Base-by-base conservation (phyloP, 2,113 vertebrate species). In the Nesogale talazaci region DNA sequence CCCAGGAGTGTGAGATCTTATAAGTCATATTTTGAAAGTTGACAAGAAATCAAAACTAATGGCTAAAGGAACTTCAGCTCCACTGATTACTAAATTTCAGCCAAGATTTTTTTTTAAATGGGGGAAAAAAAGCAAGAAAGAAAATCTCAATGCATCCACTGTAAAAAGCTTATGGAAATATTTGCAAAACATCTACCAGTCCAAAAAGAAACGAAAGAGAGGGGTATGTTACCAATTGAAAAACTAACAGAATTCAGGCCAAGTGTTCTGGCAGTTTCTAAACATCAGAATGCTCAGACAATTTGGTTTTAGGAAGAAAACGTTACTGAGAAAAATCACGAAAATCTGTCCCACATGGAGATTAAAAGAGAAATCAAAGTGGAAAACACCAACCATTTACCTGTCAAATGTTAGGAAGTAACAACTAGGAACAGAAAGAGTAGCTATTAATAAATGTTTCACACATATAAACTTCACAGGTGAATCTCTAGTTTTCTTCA, bases 221-320 rank as follows among this genome's bases (percentile, higher is more conserved):
- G 27, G 38, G 69, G 40, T 93, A 94, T 95, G 92, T 78, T 95
- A 96, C 84, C 89, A 96, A 95, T 56, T 96, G 94, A 94, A 89
- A 89, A 93, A 63, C 56, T 70, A 88, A 91, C 87, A 91, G 75
- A 92, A 96, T 95, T 46, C 92, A 91, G 31, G 91, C 93, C 94
- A 95, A 94, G 79, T 86, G 76, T 92, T 82, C 63, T 86, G 84
- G 86, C 89, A 61, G 81, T 65, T 86, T 96, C 81, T 69, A 93
- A 91, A 96, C 52, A 82, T 75, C 91, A 87, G 89, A 94, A 92
- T 23, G 56, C 82, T 94, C 78, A 94, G 77, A 84, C 61, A 92
- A 76, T 92, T 95, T 89, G 52, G 86, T 95, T 96, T 95, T 36
- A 76, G 82, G 96, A 85, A 95, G 95, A 95, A 96, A 95, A 91